Evolutionary conservation across 2,113 vertebrate species (phyloP), one percentile per base, ranked within the genome.

Genomic region (Circaetus cinerascens): DNA sequence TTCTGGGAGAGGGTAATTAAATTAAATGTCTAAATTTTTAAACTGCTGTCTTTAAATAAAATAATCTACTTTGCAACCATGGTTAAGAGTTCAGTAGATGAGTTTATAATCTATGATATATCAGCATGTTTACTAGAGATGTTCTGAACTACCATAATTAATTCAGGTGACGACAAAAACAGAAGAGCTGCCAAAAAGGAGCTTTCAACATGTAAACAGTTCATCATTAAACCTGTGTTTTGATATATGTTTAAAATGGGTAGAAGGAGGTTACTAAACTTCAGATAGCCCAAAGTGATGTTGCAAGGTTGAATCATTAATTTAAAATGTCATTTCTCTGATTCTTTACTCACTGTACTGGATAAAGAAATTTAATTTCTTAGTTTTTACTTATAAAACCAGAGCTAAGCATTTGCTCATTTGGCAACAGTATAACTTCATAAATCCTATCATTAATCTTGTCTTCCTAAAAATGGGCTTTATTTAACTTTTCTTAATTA

Each of bases 1-100:
- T 98, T 98, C 96, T 98, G 97, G 96, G 97, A 97, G 97, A 98
- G 82, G 93, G 96, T 98, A 98, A 98, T 98, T 98, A 98, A 98
- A 98, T 98, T 98, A 98, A 98, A 97, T 97, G 94, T 96, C 97
- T 97, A 98, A 96, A 98, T 96, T 98, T 98, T 98, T 95, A 92
- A 98, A 96, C 95, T 59, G 85, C 83, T 83, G 94, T 96, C 94
- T 98, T 98, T 97, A 98, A 98, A 97, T 97, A 97, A 98, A 97
- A 97, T 97, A 98, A 98, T 98, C 96, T 96, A 81, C 85, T 97
- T 96, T 96, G 86, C 96, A 98, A 72, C 94, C 92, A 89, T 93
- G 94, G 90, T 95, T 97, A 97, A 94, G 97, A 93, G 96, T 97
- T 97, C 94, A 96, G 85, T 53, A 94, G 96, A 97, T 91, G 95